Percentiles rank a stretch among this genome's conserved stretches.
Conservation (phyloP, 2,888 invertebrate species). For the Beris morrisii region DNA sequence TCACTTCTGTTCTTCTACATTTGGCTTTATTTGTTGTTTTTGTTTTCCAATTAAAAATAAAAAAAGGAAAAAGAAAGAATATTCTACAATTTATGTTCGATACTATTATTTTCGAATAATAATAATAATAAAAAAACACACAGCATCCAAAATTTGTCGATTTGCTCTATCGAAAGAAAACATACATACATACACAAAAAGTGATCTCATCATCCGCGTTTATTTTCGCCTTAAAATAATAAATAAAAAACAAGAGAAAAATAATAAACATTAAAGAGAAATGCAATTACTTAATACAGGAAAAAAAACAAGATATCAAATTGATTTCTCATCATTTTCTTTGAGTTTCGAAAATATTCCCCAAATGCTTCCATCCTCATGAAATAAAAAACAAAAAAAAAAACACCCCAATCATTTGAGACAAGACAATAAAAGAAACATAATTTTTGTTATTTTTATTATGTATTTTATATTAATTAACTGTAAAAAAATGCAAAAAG, state of each 20-base stretch:
- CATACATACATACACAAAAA: slow-evolving; percentile 40
- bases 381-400: not conserved
- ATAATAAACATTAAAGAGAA: slow-evolving; percentile 6
- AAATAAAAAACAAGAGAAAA: not conserved
- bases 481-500: slow-evolving; percentile 29
- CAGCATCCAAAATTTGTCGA: slow-evolving; percentile 37
- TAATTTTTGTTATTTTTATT: slow-evolving; percentile 28
- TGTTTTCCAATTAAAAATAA: slow-evolving; percentile 7
- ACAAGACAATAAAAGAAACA: slow-evolving; percentile 21
- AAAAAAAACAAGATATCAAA: slow-evolving; percentile 14
- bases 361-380: not conserved
- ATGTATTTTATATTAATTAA: slow-evolving; percentile 29
- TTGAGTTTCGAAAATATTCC: not conserved
- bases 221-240: slow-evolving; percentile 53
- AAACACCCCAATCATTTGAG: slow-evolving; percentile 10
- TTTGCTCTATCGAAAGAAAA: slow-evolving; percentile 42
- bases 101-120: not conserved
- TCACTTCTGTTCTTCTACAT: slow-evolving; percentile 16
- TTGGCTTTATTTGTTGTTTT: slow-evolving; percentile 29
- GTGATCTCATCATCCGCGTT: slow-evolving; percentile 58
- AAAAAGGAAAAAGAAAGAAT: not conserved
- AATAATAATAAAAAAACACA: slow-evolving; percentile 15
- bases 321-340: slow-evolving; percentile 16
- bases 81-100: too few relatives aligned
- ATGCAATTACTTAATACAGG: slow-evolving; percentile 26